A percentile compares a stretch with the other conserved stretches of the same genome.
Conservation (phyloP, 2,797 vertebrate genomes). For the Dryobates pubescens region DNA sequence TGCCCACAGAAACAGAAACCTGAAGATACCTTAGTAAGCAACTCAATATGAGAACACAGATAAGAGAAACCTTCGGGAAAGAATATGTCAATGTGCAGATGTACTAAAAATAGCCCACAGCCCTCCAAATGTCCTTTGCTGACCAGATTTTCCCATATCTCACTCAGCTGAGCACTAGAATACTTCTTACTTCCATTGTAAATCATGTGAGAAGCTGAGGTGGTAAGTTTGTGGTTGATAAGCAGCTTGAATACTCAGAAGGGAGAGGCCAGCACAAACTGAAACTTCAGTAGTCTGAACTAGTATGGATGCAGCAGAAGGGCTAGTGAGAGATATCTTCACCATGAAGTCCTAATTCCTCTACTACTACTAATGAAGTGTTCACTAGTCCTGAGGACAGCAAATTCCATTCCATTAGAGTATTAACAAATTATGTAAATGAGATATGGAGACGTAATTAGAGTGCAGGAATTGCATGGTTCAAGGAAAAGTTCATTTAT, state of each 20-base stretch:
- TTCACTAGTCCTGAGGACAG: neutral
- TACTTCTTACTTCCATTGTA: neutral
- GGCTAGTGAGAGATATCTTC: neutral
- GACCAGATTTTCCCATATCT: neutral
- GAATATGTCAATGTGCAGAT: neutral
- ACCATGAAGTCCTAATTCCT: neutral
- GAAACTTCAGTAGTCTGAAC: neutral
- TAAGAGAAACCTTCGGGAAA: constrained; percentile 11
- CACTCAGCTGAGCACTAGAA: neutral
- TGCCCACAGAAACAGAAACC: constrained; percentile 10
- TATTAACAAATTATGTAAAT: constrained; percentile 48
- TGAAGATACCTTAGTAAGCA: neutral
- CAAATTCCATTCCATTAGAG: neutral
- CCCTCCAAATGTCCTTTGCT: neutral
- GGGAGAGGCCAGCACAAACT: neutral
- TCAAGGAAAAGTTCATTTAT: constrained; percentile 42
- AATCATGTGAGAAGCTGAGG: neutral
- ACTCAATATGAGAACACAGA: neutral
- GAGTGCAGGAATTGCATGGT: constrained; percentile 8
- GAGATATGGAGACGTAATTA: constrained; percentile 30
- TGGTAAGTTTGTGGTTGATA: neutral
- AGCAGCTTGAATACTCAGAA: neutral
- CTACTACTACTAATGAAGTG: neutral
- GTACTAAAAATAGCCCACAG: neutral
- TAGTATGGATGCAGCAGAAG: neutral